Evolutionary conservation across 2,797 vertebrate species (phyloP), one percentile per base, ranked within the genome.

Genomic region (Forpus xanthops): DNA sequence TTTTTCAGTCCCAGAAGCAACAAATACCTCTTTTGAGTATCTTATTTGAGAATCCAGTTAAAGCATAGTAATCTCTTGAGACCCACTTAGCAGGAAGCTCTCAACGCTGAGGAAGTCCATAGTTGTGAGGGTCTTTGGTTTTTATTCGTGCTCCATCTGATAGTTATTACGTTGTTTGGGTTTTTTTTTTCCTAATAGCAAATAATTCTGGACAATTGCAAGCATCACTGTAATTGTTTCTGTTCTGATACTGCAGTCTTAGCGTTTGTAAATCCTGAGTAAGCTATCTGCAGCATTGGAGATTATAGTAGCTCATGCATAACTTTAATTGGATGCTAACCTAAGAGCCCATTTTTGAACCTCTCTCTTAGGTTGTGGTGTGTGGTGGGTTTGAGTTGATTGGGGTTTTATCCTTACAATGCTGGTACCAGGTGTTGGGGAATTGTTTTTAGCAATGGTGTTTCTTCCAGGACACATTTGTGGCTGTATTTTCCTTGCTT

Each of bases 401-500:
- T 39, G 44, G 27, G 13, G 30, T 65, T 88, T 86, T 24, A 18
- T 33, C n/a, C 17, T 66, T 64, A 9, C 0, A 5, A 6, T 47
- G 16, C n/a, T 50, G 5, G 8, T 89, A 0, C 70, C 5, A 0
- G 3, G 10, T 53, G 16, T 45, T 66, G 49, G 16, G 39, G 24
- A 30, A 76, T 61, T 67, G 21, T 45, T 74, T 89, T 68, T 61
- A 49, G 53, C 61, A 35, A 28, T 67, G 23, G 24, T 87, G 86
- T 94, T 37, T 21, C 86, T 90, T 90, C 27, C 95, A 99, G 99
- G 99, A 99, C 94, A 98, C 98, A 0, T 99, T 99, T 87, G 98
- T 98, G 93, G 98, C 98, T 75, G 98, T 99, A 12, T 99, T 99
- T 95, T 99, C 98, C 5, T 97, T 99, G 96, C 97, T 98, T 37